Percentiles rank a stretch among this genome's conserved stretches.
phyloP scores from a whole-genome alignment of 30 jellyfish, hydroid and myxozoan genomes.

The Pelagia noctiluca region DNA sequence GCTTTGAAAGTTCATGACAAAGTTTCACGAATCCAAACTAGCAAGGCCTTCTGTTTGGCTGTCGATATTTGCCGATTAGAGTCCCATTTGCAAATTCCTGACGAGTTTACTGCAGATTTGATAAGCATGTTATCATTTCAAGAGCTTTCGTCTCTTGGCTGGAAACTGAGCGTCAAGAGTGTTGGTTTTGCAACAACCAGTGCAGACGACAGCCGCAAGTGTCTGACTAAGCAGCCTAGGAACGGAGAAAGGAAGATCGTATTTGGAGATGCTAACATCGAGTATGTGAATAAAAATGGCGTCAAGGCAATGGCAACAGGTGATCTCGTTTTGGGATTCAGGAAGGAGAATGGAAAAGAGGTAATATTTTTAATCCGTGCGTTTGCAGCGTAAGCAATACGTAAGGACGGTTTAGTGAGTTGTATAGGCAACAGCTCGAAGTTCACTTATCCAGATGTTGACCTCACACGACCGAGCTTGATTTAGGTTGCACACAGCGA shows the following conservation, averaged over 20 bases:
- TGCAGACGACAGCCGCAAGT: slow-evolving; percentile 42
- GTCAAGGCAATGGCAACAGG: slow-evolving; percentile 70
- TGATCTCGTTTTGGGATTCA: slow-evolving; percentile 50
- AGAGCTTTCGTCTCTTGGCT: slow-evolving; percentile 72
- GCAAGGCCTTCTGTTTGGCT: slow-evolving; percentile 69
- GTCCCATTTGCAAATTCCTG: slow-evolving; percentile 80
- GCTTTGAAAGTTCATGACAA: slow-evolving; percentile 58
- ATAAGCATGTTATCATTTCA: slow-evolving; percentile 61
- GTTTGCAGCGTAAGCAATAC: not conserved
- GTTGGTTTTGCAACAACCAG: slow-evolving; percentile 70
- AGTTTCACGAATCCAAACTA: slow-evolving; percentile 34
- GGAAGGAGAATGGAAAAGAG: slow-evolving; percentile 57
- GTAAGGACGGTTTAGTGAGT: too few relatives aligned
- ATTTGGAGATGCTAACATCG: slow-evolving; percentile 69
- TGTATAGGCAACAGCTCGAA: too few relatives aligned
- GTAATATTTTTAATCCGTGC: slow-evolving; percentile 42
- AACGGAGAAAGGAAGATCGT: slow-evolving; percentile 32
- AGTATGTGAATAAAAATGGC: slow-evolving; percentile 37
- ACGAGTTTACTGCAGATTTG: slow-evolving; percentile 37
- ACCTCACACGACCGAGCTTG: too few relatives aligned
- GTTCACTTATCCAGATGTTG: too few relatives aligned
- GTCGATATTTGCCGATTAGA: slow-evolving; percentile 79
- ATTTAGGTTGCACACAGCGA: too few relatives aligned
- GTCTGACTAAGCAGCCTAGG: slow-evolving; percentile 8
- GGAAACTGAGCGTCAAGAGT: slow-evolving; percentile 63